Evolutionary conservation across 2,797 vertebrate species (phyloP).

Genomic region (Coccyzus lansbergi): DNA sequence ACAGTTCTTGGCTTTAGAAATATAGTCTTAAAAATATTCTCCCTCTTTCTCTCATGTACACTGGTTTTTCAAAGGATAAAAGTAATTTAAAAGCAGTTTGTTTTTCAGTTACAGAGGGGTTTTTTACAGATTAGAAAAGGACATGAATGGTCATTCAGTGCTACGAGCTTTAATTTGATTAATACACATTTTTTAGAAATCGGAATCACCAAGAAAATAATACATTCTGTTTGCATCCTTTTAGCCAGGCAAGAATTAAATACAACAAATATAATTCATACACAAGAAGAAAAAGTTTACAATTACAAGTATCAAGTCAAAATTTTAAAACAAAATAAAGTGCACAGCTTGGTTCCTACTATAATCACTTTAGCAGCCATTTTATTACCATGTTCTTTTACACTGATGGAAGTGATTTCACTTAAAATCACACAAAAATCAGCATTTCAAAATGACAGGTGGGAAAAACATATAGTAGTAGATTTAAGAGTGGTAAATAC

Average conservation of each 20-base stretch:
- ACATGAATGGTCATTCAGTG: not conserved
- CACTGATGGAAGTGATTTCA: not conserved
- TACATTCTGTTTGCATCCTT: not conserved
- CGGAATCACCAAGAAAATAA: not conserved
- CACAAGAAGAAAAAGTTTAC: not conserved
- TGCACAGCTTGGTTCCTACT: not conserved
- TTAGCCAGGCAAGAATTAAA: not conserved
- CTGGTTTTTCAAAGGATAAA: not conserved
- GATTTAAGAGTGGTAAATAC: not conserved
- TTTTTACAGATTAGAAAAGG: not conserved
- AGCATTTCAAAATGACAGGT: not conserved
- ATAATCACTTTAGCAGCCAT: not conserved
- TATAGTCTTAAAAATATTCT: not conserved
- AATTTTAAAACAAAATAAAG: not conserved
- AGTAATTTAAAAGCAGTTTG: not conserved
- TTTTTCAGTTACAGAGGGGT: not conserved
- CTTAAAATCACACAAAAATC: not conserved
- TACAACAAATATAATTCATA: not conserved
- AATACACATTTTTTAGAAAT: not conserved
- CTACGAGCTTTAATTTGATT: not conserved
- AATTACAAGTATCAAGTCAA: not conserved
- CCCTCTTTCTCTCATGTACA: not conserved
- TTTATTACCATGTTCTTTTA: not conserved
- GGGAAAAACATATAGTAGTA: not conserved
- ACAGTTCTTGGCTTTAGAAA: not conserved